phyloP scores from a whole-genome alignment of 2,797 vertebrate species.

The Eidolon dupreanum region DNA sequence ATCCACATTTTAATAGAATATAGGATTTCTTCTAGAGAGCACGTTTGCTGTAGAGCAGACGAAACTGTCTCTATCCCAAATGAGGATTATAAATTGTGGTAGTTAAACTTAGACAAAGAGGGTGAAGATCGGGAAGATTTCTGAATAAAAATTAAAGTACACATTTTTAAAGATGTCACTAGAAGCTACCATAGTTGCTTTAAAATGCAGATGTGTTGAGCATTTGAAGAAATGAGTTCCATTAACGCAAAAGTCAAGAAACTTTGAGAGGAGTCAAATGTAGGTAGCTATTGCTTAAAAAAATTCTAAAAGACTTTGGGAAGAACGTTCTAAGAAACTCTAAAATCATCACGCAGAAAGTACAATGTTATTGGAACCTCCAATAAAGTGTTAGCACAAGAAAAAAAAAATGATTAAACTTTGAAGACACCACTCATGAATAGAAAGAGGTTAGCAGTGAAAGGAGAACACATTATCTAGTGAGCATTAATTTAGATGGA shows the following conservation, averaged over 20 bases:
- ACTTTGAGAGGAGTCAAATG: background rate
- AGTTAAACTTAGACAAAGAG: background rate
- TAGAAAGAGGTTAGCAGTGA: background rate
- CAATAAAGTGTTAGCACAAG: background rate
- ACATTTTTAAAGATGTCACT: conserved; percentile 27
- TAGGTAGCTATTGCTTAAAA: background rate
- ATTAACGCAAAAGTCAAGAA: conserved; percentile 25
- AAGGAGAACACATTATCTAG: background rate
- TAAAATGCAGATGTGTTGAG: conserved; percentile 24
- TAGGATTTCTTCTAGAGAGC: conserved; percentile 50
- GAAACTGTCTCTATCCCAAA: background rate
- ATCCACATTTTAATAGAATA: conserved; percentile 26
- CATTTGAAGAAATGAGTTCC: conserved; percentile 41
- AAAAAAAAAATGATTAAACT: background rate
- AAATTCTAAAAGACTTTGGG: background rate
- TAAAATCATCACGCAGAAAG: background rate
- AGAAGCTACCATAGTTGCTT: conserved; percentile 12
- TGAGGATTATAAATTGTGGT: background rate
- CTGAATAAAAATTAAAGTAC: conserved; percentile 28
- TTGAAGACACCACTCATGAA: background rate
- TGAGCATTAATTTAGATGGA: background rate
- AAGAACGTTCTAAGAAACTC: conserved; percentile 21
- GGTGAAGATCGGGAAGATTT: background rate
- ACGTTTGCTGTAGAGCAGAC: background rate
- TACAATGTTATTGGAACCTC: background rate